phyloP scores from a whole-genome alignment of 1,140 invertebrate species.

The Panagrolaimus sp. region DNA sequence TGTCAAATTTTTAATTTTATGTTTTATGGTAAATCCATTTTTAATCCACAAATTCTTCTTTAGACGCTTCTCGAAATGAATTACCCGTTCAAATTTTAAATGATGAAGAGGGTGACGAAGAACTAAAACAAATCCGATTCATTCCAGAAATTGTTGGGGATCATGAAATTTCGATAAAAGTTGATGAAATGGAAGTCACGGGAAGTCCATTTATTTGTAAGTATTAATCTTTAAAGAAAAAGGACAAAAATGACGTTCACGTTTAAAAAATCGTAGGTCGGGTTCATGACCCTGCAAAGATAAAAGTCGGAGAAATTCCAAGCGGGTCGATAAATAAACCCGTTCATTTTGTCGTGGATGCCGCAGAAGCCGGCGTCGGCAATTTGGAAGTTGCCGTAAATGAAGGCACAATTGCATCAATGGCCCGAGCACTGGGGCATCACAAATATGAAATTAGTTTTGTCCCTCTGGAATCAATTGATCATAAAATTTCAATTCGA shows the following conservation, averaged over 20 bases:
- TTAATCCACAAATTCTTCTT: constrained; percentile 13
- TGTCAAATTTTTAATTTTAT: no score
- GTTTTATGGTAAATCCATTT: not conserved
- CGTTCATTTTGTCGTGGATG: constrained; percentile 90
- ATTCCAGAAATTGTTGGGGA: constrained; percentile 81
- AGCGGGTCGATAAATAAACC: constrained; percentile 81
- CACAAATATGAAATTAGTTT: constrained; percentile 92
- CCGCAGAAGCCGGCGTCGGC: constrained; percentile 89
- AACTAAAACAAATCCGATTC: constrained; percentile 77
- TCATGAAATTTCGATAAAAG: constrained; percentile 74
- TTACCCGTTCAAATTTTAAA: constrained; percentile 68
- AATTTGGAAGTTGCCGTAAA: constrained; percentile 94
- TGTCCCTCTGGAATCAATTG: constrained; percentile 81
- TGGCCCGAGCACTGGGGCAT: constrained; percentile 89
- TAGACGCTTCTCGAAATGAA: constrained; percentile 33
- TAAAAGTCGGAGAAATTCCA: constrained; percentile 79
- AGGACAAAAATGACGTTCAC: constrained; percentile 69
- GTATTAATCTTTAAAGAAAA: constrained; percentile 64
- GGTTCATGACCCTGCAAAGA: constrained; percentile 85
- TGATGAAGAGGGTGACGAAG: constrained; percentile 70
- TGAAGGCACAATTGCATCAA: constrained; percentile 76
- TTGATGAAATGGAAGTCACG: constrained; percentile 34
- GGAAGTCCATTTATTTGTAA: constrained; percentile 41
- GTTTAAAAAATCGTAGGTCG: constrained; percentile 86
- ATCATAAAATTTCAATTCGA: constrained; percentile 88